phyloP scores from a whole-genome alignment of 2,888 invertebrate species.

The Xiphydria camelus region DNA sequence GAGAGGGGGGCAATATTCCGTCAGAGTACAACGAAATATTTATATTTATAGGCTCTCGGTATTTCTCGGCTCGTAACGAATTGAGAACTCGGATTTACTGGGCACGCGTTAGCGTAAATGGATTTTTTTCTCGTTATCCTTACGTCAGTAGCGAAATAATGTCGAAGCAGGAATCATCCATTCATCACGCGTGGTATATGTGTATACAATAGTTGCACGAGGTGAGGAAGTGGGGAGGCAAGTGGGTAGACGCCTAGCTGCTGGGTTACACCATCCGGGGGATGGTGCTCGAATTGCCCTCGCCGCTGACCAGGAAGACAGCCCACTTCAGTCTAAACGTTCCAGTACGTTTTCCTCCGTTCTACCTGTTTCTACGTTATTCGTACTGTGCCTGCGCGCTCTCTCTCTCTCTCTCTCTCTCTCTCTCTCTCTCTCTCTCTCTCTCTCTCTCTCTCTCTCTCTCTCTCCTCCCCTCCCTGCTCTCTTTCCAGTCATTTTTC shows the following conservation, averaged over 20 bases:
- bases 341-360: conserved; percentile 72
- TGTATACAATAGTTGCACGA: conserved; percentile 56
- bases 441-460: too few relatives aligned
- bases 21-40: too few relatives aligned
- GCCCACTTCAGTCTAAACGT: conserved; percentile 81
- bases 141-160: too few relatives aligned
- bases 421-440: conserved; percentile 36
- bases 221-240: conserved; percentile 57
- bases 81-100: too few relatives aligned
- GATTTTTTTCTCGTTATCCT: too few relatives aligned
- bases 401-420: conserved; percentile 27
- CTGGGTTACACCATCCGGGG: conserved; percentile 60
- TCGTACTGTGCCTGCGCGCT: conserved; percentile 1
- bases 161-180: too few relatives aligned
- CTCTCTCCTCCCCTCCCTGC: too few relatives aligned
- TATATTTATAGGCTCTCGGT: too few relatives aligned
- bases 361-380: conserved; percentile 1
- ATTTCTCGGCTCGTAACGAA: too few relatives aligned
- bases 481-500: too few relatives aligned
- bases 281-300: conserved; percentile 61
- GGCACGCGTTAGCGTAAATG: too few relatives aligned
- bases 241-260: conserved; percentile 62
- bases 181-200: conserved; percentile 16
- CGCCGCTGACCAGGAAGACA: conserved; percentile 77
- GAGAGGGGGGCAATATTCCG: too few relatives aligned